Evolutionary conservation across 2,113 vertebrate species (phyloP), one percentile per base, ranked within the genome.

Genomic region (Trinectes maculatus): DNA sequence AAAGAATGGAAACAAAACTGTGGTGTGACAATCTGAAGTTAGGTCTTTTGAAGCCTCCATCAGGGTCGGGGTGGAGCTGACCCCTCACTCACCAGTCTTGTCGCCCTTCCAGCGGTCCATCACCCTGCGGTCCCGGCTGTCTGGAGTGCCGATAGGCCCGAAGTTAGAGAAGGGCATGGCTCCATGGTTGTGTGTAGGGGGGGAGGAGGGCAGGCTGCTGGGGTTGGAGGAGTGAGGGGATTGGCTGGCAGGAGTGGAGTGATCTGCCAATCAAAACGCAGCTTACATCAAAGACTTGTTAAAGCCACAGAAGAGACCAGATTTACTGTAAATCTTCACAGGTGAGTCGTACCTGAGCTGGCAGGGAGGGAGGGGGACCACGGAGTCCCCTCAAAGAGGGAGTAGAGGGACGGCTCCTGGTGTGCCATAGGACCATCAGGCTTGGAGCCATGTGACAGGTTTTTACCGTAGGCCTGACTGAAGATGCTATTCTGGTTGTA

Each of bases 181-280:
- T 42, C 93, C 94, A 57, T 98, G 98, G 90, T 93, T 98, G 90
- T 98, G 97, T 33, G 96, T 98, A 21, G 98, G 97, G 43, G 98
- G 98, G 61, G 98, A 99, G 62, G 96, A 98, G 25, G 98, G 98
- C 84, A 98, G 91, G 79, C 97, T 98, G 93, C 97, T 99, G 71
- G 97, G 97, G 84, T 99, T 99, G 74, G 97, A 99, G 39, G 97
- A 99, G 91, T 99, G 98, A 88, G 98, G 98, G 51, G 98, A 99
- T 72, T 99, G 98, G 90, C 98, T 99, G 87, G 98, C 98, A 82
- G 98, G 98, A 87, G 98, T 99, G 1, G 98, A 99, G 92, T 99
- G 98, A 91, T 99, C 97, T 99, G 81, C 65, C 48, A 74, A 60
- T 63, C 56, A 57, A n/a, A 82, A 7, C 1, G 12, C n/a, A 49